These are phyloP conservation scores for Crotalus horridus DNA, from an alignment of 2,113 vertebrate species.

Conservation along the genomic window DNA sequence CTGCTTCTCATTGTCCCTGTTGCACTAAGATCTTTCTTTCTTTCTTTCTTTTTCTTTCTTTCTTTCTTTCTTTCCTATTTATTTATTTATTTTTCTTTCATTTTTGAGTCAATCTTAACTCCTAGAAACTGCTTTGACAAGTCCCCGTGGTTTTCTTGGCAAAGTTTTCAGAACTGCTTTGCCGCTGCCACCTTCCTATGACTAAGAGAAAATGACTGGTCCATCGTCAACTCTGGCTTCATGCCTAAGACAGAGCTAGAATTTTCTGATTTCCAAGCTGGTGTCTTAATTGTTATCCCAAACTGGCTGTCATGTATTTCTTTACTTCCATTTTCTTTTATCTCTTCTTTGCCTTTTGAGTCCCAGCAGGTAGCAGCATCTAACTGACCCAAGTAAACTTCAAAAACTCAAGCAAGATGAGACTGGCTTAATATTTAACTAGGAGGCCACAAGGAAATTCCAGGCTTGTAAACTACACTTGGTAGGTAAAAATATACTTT, in stretches of 20 bases:
- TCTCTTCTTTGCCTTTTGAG: neutral
- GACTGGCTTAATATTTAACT: neutral
- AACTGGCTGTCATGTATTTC: neutral
- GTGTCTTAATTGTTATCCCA: neutral
- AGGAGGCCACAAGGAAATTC: neutral
- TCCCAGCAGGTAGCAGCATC: neutral
- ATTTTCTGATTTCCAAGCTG: neutral
- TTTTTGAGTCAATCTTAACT: neutral
- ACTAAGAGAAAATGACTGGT: neutral
- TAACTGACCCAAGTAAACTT: neutral
- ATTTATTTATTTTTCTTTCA: neutral
- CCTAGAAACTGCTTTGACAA: neutral
- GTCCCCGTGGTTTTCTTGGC: neutral
- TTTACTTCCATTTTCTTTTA: neutral
- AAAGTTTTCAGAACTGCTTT: neutral
- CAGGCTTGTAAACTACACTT: neutral
- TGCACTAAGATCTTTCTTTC: neutral
- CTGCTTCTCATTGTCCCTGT: conserved; percentile 6
- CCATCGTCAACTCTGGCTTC: neutral
- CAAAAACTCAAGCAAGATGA: neutral
- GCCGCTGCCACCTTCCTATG: neutral
- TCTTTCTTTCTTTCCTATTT: neutral
- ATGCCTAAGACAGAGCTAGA: neutral
- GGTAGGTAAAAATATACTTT: neutral
- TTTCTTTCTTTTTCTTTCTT: too few relatives aligned